Evolutionary conservation across 2,113 vertebrate species (phyloP).

Genomic region (Istiophorus platypterus): DNA sequence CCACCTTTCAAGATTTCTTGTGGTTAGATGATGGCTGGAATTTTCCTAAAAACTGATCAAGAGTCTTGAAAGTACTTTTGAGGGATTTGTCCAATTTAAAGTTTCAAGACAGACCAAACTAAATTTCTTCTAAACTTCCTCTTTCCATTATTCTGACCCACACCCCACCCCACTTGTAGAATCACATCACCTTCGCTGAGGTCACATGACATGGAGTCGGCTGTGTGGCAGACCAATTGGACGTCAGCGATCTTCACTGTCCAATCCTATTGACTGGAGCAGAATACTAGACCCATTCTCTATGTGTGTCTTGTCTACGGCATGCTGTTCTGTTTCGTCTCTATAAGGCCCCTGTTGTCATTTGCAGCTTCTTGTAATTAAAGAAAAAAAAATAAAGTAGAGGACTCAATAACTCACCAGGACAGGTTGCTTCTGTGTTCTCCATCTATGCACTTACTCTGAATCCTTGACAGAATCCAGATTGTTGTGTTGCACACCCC

Average conservation of each 20-base stretch:
- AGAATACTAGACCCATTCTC: slow-evolving; percentile 71
- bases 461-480: slow-evolving; percentile 21
- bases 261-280: slow-evolving; percentile 86
- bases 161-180: slow-evolving; percentile 79
- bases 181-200: slow-evolving; percentile 99
- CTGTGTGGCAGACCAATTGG: slow-evolving; percentile 92
- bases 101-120: background rate
- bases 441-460: slow-evolving; percentile 73
- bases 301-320: slow-evolving; percentile 60
- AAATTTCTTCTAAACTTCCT: background rate
- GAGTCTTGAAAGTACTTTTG: too few species aligned
- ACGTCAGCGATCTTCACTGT: slow-evolving; percentile 94
- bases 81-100: background rate
- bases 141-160: background rate
- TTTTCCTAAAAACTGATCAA: too few species aligned
- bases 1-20: too few species aligned
- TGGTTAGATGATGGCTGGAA: too few species aligned
- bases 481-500: background rate
- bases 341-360: slow-evolving; percentile 22
- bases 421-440: slow-evolving; percentile 45
- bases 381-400: background rate
- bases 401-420: slow-evolving; percentile 11
- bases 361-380: slow-evolving; percentile 38
- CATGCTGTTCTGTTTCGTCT: slow-evolving; percentile 65
- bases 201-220: slow-evolving; percentile 98